These are phyloP conservation scores for Oncorhynchus masou DNA, from an alignment of 2,113 vertebrate species.

Conservation along the genomic window DNA sequence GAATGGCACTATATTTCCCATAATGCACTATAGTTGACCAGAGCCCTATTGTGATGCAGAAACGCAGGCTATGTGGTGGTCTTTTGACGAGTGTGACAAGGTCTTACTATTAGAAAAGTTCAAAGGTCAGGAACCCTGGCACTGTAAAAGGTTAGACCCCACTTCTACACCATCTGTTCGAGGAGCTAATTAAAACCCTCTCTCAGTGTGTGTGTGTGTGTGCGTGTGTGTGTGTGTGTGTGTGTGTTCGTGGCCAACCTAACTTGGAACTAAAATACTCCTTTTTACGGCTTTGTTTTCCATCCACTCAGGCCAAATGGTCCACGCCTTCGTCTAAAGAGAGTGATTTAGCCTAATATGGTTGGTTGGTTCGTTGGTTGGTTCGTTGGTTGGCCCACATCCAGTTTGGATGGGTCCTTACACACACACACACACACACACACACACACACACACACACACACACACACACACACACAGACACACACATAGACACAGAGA, in stretches of 20 bases:
- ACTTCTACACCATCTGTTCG: neutral
- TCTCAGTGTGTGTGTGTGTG: neutral
- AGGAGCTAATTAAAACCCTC: neutral
- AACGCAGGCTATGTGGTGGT: neutral
- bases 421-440: neutral
- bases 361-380: no score
- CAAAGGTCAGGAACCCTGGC: neutral
- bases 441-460: constrained; percentile 1
- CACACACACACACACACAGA: constrained; percentile 13
- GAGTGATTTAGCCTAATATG: no score
- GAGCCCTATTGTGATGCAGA: neutral
- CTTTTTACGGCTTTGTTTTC: constrained; percentile 15
- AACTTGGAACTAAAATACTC: constrained; percentile 23
- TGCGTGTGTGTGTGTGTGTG: neutral
- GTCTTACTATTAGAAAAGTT: neutral
- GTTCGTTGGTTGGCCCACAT: no score
- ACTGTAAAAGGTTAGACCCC: neutral
- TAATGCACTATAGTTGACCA: neutral
- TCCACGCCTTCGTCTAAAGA: constrained; percentile 26
- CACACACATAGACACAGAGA: neutral
- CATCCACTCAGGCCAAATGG: neutral
- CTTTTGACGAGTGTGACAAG: no score
- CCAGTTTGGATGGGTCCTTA: neutral
- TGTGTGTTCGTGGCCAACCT: neutral
- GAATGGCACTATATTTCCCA: no score